phyloP scores from a whole-genome alignment of 2,888 invertebrate species.

The Seladonia tumulorum region DNA sequence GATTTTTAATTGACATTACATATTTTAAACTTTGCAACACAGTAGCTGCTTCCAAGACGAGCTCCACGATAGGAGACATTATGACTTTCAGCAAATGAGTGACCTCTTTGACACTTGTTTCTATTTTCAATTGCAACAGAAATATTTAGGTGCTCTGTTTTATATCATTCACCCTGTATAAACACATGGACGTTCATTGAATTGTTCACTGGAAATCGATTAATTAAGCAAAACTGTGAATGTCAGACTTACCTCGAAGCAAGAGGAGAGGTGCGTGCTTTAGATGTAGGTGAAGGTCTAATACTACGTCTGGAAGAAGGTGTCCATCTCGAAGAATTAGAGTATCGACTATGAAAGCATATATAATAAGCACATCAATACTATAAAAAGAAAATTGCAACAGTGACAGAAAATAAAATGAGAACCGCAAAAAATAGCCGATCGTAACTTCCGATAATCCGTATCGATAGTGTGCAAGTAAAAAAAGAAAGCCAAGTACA shows the following conservation, averaged over 20 bases:
- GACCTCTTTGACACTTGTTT: not conserved
- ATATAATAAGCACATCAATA: constrained; percentile 68
- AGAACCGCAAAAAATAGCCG: not conserved
- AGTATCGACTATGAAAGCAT: constrained; percentile 76
- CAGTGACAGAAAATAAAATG: not conserved
- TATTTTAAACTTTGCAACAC: not conserved
- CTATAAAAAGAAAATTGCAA: constrained; percentile 46
- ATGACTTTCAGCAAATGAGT: not conserved
- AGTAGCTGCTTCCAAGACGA: not conserved
- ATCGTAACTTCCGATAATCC: not conserved
- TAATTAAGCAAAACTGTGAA: not conserved
- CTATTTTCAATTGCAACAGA: not conserved
- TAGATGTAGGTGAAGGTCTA: constrained; percentile 65
- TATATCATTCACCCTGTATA: not conserved
- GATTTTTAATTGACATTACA: not conserved
- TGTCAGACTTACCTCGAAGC: constrained; percentile 69
- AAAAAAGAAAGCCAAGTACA: constrained; percentile 18
- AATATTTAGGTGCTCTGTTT: not conserved
- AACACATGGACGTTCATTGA: constrained; percentile 28
- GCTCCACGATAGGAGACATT: not conserved
- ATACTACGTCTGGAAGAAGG: constrained; percentile 73
- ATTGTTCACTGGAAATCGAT: not conserved
- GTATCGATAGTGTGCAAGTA: not conserved
- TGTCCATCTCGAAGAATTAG: constrained; percentile 75
- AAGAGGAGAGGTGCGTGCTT: constrained; percentile 51